A percentile compares a stretch with the other conserved stretches of the same genome.
phyloP scores from a whole-genome alignment of 1,140 invertebrate genomes.

The Drosophila pandora region DNA sequence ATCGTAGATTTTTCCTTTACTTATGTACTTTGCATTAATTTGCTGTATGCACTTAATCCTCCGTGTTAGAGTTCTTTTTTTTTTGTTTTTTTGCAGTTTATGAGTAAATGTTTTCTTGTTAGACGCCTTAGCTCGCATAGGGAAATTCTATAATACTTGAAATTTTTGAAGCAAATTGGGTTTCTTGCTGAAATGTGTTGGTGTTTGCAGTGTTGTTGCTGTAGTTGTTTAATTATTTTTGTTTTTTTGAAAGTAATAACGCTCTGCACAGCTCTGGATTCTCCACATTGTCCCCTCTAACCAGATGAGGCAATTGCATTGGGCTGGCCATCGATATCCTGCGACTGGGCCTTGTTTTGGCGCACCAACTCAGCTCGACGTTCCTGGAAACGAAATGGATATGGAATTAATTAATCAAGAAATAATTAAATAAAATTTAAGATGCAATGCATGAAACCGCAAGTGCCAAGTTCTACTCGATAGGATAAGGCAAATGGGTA shows the following conservation, averaged over 20 bases:
- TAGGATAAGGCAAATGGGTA: conserved; percentile 44
- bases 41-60: conserved; percentile 45
- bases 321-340: conserved; percentile 67
- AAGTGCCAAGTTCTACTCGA: conserved; percentile 21
- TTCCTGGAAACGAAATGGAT: conserved; percentile 87
- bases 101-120: conserved; percentile 6
- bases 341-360: conserved; percentile 89
- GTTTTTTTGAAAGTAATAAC: conserved; percentile 26
- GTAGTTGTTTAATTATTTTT: conserved; percentile 16
- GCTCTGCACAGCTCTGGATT: conserved; percentile 28
- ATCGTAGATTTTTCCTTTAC: conserved; percentile 43
- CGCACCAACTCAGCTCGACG: conserved; percentile 92
- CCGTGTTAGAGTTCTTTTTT: conserved; percentile 19
- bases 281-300: conserved; percentile 38
- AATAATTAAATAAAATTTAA: neutral
- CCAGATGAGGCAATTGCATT: conserved; percentile 78
- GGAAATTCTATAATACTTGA: conserved; percentile 5
- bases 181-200: conserved; percentile 51
- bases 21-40: conserved; percentile 63
- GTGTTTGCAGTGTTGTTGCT: conserved; percentile 42
- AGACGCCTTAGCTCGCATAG: conserved; percentile 5
- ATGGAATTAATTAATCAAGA: neutral
- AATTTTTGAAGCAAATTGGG: conserved; percentile 7
- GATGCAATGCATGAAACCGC: neutral
- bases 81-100: conserved; percentile 27